Evolutionary conservation across 2,888 invertebrate genomes (phyloP).

Genomic region (Epicampocera succincta): DNA sequence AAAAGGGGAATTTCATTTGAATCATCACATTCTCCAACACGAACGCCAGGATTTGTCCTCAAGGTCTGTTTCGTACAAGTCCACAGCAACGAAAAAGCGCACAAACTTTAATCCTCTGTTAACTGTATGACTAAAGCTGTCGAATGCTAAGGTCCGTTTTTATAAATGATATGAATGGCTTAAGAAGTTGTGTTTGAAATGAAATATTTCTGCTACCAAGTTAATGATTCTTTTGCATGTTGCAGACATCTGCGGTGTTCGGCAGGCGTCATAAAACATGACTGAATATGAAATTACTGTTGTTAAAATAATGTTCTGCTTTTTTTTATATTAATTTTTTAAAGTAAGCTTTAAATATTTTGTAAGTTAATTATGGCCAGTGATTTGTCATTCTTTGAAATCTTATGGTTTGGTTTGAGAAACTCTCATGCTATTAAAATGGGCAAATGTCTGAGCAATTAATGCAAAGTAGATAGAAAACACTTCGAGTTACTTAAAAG

Average conservation of each 20-base stretch:
- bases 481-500: conserved; percentile 38
- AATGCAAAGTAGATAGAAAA: background rate
- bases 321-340: background rate
- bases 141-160: conserved; percentile 53
- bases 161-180: conserved; percentile 6
- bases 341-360: conserved; percentile 27
- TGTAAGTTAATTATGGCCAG: conserved; percentile 16
- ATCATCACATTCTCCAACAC: conserved; percentile 2
- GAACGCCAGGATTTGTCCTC: conserved; percentile 19
- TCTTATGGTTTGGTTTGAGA: background rate
- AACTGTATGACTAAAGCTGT: conserved; percentile 21
- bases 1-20: conserved; percentile 29
- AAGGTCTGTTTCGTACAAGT: background rate
- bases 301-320: background rate
- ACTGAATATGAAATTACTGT: background rate
- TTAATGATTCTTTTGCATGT: conserved; percentile 63
- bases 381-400: conserved; percentile 29
- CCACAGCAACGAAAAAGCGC: background rate
- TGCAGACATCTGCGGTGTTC: conserved; percentile 14
- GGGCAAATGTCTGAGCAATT: conserved; percentile 5
- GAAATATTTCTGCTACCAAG: conserved; percentile 33
- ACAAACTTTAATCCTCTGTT: background rate
- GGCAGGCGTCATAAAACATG: conserved; percentile 41
- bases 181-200: background rate
- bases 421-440: conserved; percentile 4